Evolutionary conservation across 2,113 vertebrate species (phyloP).

Genomic region (Vulpes ferrilata): DNA sequence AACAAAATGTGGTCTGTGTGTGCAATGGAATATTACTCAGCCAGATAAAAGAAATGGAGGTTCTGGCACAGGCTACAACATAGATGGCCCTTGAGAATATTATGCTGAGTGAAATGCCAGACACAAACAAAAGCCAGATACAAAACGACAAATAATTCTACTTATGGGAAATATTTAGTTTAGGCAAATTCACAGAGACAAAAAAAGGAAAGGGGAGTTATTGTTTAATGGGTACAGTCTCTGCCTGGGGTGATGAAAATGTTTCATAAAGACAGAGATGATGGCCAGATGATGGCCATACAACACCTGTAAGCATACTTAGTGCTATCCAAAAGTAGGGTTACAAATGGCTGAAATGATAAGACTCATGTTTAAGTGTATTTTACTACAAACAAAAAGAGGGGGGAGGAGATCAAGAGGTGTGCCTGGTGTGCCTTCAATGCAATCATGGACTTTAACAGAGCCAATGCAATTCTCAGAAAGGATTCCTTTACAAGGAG

Average conservation of each 20-base stretch:
- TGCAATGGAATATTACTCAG: neutral
- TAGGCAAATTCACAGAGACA: neutral
- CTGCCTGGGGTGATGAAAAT: neutral
- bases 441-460: neutral
- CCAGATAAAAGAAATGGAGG: neutral
- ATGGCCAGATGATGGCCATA: too few relatives aligned
- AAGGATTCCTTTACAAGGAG: neutral
- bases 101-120: neutral
- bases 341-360: neutral
- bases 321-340: neutral
- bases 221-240: neutral
- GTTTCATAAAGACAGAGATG: neutral
- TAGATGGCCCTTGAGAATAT: neutral
- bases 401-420: rapidly evolving
- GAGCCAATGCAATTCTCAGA: neutral
- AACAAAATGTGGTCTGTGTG: too few relatives aligned
- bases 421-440: neutral
- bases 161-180: neutral
- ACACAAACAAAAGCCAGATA: neutral
- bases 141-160: neutral
- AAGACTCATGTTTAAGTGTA: neutral
- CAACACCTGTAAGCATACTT: neutral
- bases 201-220: neutral
- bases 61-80: neutral
- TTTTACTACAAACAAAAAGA: neutral